These are phyloP conservation scores for Genyomyrus donnyi DNA, from an alignment of 2,113 vertebrate species.

Conservation along the genomic window DNA sequence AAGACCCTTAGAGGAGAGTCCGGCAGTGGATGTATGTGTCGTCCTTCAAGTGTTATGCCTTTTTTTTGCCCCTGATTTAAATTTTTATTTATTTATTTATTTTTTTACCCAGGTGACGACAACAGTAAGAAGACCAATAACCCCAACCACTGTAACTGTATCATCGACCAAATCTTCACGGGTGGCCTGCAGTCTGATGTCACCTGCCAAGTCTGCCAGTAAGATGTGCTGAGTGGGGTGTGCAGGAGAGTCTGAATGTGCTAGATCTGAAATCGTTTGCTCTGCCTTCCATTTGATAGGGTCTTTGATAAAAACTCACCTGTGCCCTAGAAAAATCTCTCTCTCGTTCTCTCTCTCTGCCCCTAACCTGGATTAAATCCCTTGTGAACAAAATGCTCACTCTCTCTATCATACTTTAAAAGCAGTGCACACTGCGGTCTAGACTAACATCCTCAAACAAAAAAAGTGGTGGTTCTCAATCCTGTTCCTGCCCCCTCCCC, in stretches of 20 bases:
- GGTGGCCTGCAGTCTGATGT: constrained; percentile 94
- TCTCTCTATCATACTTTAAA: constrained; percentile 41
- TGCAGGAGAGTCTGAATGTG: not conserved
- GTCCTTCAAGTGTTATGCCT: not conserved
- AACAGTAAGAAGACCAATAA: constrained; percentile 96
- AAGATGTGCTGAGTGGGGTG: constrained; percentile 42
- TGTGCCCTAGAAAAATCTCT: not conserved
- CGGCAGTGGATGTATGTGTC: not conserved
- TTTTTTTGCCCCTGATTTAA: not conserved
- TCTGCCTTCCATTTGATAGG: not conserved
- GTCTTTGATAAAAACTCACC: not conserved
- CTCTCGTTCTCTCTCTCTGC: not conserved
- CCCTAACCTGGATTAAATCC: constrained; percentile 8
- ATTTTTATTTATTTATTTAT: not conserved
- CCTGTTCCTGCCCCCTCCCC: not conserved
- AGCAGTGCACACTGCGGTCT: constrained; percentile 35
- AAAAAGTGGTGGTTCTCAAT: constrained; percentile 12
- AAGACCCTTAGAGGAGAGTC: not conserved
- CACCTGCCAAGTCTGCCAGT: constrained; percentile 97
- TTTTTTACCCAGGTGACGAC: constrained; percentile 70
- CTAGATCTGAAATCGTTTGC: not conserved
- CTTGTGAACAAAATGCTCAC: constrained; percentile 24
- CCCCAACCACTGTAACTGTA: constrained; percentile 98
- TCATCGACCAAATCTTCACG: constrained; percentile 98
- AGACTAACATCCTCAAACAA: constrained; percentile 32